phyloP scores from a whole-genome alignment of 2,888 invertebrate species.

The Nomada goodeniana region DNA sequence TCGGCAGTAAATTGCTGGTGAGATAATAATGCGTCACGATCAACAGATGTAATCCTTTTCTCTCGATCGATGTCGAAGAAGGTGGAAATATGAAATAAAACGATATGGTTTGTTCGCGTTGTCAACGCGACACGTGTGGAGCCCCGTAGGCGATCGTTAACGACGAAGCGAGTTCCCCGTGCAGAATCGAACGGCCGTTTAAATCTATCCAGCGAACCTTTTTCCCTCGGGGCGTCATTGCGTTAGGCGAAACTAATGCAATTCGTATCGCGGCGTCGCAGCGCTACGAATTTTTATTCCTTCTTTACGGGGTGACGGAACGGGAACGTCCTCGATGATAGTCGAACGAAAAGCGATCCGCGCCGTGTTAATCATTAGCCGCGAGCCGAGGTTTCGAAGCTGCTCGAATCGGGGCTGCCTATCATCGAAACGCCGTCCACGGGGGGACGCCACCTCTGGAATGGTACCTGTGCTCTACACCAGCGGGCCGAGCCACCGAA shows the following conservation, averaged over 20 bases:
- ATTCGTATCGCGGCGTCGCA: neutral
- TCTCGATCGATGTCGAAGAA: neutral
- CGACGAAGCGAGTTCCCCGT: neutral
- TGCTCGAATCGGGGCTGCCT: neutral
- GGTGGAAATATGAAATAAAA: neutral
- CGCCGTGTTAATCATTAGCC: neutral
- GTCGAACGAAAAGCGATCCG: too few species aligned
- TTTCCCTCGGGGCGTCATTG: neutral
- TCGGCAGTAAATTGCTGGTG: conserved; percentile 54
- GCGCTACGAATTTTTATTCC: neutral
- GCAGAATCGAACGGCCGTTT: neutral
- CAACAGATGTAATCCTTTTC: conserved; percentile 32
- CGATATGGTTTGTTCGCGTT: neutral
- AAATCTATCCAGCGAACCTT: neutral
- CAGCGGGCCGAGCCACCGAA: conserved; percentile 74
- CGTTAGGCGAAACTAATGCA: neutral
- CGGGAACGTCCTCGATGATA: too few species aligned
- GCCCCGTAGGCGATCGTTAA: neutral
- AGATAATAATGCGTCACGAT: conserved; percentile 52
- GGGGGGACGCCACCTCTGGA: neutral
- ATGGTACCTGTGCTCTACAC: conserved; percentile 38
- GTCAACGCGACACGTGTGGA: conserved; percentile 9
- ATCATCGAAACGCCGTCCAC: neutral
- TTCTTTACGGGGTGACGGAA: too few species aligned
- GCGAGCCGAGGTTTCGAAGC: neutral